These are phyloP conservation scores for Lepisosteus osseus DNA, from an alignment of 2,113 vertebrate species.

Conservation along the genomic window DNA sequence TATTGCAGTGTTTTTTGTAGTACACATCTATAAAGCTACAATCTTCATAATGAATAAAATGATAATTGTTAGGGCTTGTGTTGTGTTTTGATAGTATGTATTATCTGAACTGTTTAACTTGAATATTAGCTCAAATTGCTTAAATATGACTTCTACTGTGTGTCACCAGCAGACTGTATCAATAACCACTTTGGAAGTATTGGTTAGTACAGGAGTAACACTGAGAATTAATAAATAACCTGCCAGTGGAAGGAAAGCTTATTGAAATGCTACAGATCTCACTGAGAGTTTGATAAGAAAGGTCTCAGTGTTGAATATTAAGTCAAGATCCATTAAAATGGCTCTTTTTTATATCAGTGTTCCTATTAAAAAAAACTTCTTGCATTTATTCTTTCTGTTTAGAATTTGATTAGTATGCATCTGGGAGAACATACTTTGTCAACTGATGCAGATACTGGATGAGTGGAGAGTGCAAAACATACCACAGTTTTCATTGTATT, in stretches of 20 bases:
- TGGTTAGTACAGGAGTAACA: slow-evolving; percentile 11
- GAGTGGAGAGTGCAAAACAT: neutral
- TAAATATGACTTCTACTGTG: too few species aligned
- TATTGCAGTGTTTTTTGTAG: too few species aligned
- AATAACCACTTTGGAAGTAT: too few species aligned
- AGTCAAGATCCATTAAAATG: neutral
- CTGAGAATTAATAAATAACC: neutral
- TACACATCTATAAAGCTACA: too few species aligned
- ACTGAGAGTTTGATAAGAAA: slow-evolving; percentile 3
- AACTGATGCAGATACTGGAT: too few species aligned
- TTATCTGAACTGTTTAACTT: too few species aligned
- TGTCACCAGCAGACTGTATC: too few species aligned
- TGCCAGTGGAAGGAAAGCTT: slow-evolving; percentile 5
- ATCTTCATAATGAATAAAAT: too few species aligned
- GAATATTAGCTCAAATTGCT: too few species aligned
- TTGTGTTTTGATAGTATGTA: too few species aligned
- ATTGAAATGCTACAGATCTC: slow-evolving; percentile 17
- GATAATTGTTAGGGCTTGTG: too few species aligned
- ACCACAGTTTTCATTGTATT: neutral
- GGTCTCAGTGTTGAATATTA: slow-evolving; percentile 1
- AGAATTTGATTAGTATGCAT: slow-evolving; percentile 3
- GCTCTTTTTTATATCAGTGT: neutral
- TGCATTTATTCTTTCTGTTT: neutral
- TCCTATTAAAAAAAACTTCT: slow-evolving; percentile 12
- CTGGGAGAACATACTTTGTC: neutral